Base-by-base conservation (phyloP, 2,888 invertebrate genomes). In the Omphaloscelis lunosa region DNA sequence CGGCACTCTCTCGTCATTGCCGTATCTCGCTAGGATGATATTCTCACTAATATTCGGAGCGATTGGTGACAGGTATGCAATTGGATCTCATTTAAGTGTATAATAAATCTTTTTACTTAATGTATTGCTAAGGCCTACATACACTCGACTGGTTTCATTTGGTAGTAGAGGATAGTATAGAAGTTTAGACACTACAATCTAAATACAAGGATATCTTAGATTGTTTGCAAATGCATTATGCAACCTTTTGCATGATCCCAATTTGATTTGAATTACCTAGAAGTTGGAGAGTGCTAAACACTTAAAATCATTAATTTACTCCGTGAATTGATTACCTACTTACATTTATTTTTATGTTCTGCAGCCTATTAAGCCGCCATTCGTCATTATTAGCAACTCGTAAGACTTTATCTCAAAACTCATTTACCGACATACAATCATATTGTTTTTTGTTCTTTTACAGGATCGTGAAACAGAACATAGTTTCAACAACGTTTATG, bases 31-130 rank as follows among this genome's bases (percentile, higher is more conserved):
- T 0, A 97, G 98, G 70, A 97, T 98, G 94, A 86, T 98, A 62
- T 97, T 98, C 90, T 98, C 98, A 0, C 97, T 98, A 71, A 94
- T 97, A 63, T 98, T 98, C 90, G 98, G 98, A 58, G 97, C 97
- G 88, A 94, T 98, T 72, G 98, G 98, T 27, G 98, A 98, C 94
- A 95, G 96, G 88, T 96, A 90, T 51, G 80, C 12, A 89, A 76
- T 70, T 58, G 27, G 69, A 34, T 73, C 77, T 58, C 72, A 80
- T 84, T 75, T 56, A 48, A 7, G 48, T 48, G 75, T 77, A 83
- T 79, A 27, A 20, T 27, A 20, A 9, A 29, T 23, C 15, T n/a
- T n/a, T n/a, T 48, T 48, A 23, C 15, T 23, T 0, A 20, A 41
- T 73, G 56, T 74, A 48, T 27, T 79, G 67, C 72, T 67, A 58